These are phyloP conservation scores for Cephalotes varians DNA, from an alignment of 2,888 invertebrate species.

Conservation along the genomic window DNA sequence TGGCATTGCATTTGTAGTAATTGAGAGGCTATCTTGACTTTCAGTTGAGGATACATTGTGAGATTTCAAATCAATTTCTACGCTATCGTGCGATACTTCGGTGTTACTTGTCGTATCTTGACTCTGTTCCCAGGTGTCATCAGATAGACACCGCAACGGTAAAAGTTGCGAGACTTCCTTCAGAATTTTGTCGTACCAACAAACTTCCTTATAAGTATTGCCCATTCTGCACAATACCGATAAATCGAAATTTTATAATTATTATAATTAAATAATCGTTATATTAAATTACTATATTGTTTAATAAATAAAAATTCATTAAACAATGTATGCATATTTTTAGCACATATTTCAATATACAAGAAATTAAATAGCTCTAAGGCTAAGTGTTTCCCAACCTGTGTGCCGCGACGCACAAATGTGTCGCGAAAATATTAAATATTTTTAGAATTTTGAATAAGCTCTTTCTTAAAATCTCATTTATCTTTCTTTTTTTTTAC, in stretches of 20 bases:
- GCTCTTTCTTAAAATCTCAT: no score
- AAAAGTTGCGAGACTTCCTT: slow-evolving; percentile 86
- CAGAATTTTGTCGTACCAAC: slow-evolving; percentile 86
- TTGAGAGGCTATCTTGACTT: slow-evolving; percentile 77
- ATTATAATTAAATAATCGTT: slow-evolving; percentile 7
- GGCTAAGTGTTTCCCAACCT: no score
- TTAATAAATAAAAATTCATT: background rate
- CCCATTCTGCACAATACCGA: slow-evolving; percentile 85
- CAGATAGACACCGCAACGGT: slow-evolving; percentile 80
- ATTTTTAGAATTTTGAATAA: no score
- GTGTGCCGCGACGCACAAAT: no score
- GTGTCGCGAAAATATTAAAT: no score
- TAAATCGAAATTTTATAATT: slow-evolving; percentile 6
- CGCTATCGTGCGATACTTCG: slow-evolving; percentile 80
- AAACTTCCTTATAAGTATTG: slow-evolving; percentile 87
- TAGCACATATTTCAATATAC: background rate
- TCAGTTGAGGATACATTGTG: slow-evolving; percentile 73
- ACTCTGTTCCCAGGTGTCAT: slow-evolving; percentile 83
- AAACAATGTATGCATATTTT: background rate
- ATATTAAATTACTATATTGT: background rate
- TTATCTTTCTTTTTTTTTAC: no score
- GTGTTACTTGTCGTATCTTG: slow-evolving; percentile 82
- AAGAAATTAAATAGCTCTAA: slow-evolving; percentile 23
- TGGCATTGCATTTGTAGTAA: slow-evolving; percentile 69
- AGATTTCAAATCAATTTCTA: slow-evolving; percentile 74